Percentiles rank a stretch among this genome's conserved stretches.
These are phyloP conservation scores for Zelostemma sp. DNA, from an alignment of 1,140 invertebrate genomes.

Conservation along the genomic window DNA sequence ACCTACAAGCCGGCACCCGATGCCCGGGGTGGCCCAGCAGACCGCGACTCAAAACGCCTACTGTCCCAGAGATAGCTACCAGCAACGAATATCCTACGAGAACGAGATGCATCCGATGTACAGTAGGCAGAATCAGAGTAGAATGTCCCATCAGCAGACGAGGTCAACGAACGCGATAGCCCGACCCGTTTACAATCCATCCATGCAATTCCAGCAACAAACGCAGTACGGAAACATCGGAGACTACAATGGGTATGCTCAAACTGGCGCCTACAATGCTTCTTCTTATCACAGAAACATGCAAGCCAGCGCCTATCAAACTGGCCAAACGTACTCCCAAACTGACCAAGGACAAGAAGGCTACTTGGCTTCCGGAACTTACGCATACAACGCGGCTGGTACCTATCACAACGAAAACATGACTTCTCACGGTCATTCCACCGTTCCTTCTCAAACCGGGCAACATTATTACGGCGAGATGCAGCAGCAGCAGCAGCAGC, in stretches of 20 bases:
- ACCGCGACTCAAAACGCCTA: slow-evolving; percentile 58
- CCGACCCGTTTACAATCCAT: slow-evolving; percentile 59
- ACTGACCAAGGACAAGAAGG: slow-evolving; percentile 53
- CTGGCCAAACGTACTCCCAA: slow-evolving; percentile 56
- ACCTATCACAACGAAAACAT: slow-evolving; percentile 59
- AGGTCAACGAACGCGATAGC: slow-evolving; percentile 39
- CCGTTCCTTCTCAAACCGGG: slow-evolving; percentile 46
- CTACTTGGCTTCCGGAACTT: slow-evolving; percentile 55
- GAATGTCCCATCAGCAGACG: slow-evolving; percentile 51
- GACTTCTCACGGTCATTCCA: slow-evolving; percentile 44
- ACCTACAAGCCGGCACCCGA: slow-evolving; percentile 50
- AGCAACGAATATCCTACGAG: slow-evolving; percentile 57
- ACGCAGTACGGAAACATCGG: slow-evolving; percentile 56
- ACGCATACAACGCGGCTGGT: slow-evolving; percentile 53
- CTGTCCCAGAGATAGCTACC: slow-evolving; percentile 59
- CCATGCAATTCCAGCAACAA: slow-evolving; percentile 61
- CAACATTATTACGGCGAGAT: slow-evolving; percentile 61
- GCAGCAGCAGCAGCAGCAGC: slow-evolving; percentile 59
- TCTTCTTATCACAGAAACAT: slow-evolving; percentile 60
- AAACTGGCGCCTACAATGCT: slow-evolving; percentile 57
- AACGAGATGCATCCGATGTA: slow-evolving; percentile 73
- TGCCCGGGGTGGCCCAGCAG: slow-evolving; percentile 51
- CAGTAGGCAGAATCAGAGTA: slow-evolving; percentile 62
- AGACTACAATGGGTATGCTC: slow-evolving; percentile 65
- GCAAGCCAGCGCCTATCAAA: slow-evolving; percentile 51